Conservation (phyloP, 2,797 vertebrate species). For the Gila robusta region DNA sequence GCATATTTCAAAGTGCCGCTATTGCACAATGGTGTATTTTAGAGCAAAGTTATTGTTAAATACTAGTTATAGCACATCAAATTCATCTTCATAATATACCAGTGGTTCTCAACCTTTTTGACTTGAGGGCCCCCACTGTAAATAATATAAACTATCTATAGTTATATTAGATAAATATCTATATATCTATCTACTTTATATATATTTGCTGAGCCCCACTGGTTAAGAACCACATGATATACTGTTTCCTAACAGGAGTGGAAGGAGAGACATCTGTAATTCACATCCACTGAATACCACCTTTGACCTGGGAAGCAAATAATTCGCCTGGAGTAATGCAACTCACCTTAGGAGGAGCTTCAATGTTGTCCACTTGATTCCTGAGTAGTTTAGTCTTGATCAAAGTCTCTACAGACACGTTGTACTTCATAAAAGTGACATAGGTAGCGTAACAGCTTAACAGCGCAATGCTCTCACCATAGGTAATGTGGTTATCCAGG, state of each 20-base stretch:
- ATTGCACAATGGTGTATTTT: neutral
- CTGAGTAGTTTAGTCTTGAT: conserved; percentile 84
- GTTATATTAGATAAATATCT: too few relatives aligned
- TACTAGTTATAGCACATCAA: neutral
- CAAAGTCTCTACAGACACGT: conserved; percentile 83
- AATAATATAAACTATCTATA: neutral
- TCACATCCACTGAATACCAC: conserved; percentile 2
- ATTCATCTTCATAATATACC: neutral
- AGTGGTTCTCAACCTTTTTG: neutral
- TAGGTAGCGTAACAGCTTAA: conserved; percentile 87
- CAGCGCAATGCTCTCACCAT: conserved; percentile 87
- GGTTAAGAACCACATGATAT: neutral
- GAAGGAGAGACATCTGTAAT: neutral
- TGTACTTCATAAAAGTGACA: conserved; percentile 98
- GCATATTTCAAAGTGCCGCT: neutral
- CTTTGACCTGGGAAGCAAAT: conserved; percentile 16
- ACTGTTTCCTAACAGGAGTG: conserved; percentile 6
- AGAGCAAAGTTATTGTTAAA: neutral
- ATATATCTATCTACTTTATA: neutral
- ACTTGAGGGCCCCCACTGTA: neutral
- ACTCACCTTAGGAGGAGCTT: conserved; percentile 89
- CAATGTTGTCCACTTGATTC: conserved; percentile 90
- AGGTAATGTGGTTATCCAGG: conserved; percentile 91
- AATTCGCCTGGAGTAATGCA: neutral
- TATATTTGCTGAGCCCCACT: neutral